Evolutionary conservation across 2,888 invertebrate genomes (phyloP).

Genomic region (Drosophila picticornis): DNA sequence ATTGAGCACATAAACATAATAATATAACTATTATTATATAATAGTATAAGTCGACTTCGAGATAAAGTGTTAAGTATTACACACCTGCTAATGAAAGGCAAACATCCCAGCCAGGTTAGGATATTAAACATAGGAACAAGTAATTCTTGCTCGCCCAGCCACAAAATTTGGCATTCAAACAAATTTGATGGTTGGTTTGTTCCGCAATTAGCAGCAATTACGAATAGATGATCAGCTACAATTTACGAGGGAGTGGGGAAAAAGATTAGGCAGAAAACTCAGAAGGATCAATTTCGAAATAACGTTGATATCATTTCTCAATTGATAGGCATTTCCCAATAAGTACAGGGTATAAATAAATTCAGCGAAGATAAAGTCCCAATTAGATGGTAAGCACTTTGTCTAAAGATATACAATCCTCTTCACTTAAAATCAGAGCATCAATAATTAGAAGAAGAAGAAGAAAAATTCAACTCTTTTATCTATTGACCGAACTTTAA

Average conservation of each 20-base stretch:
- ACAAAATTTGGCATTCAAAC: slow-evolving; percentile 44
- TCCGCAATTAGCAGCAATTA: slow-evolving; percentile 55
- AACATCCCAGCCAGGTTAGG: background rate
- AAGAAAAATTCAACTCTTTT: background rate
- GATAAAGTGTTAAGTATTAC: background rate
- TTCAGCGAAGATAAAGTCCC: background rate
- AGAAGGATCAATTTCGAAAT: background rate
- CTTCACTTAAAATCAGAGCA: background rate
- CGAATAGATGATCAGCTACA: slow-evolving; percentile 31
- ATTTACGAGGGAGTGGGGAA: background rate
- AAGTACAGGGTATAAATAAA: background rate
- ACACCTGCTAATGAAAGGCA: background rate
- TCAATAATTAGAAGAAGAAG: background rate
- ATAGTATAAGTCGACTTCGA: background rate
- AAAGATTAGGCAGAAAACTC: background rate
- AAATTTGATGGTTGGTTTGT: slow-evolving; percentile 42
- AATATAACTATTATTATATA: too few relatives aligned
- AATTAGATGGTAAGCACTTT: too few relatives aligned
- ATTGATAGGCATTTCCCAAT: background rate
- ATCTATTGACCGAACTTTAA: background rate
- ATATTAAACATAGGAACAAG: slow-evolving; percentile 1
- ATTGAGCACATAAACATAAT: background rate
- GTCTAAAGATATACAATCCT: background rate
- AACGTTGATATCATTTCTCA: background rate
- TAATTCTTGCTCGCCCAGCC: slow-evolving; percentile 24